These are phyloP conservation scores for Drosophila tropicalis DNA, from an alignment of 1,140 invertebrate species.

Conservation along the genomic window DNA sequence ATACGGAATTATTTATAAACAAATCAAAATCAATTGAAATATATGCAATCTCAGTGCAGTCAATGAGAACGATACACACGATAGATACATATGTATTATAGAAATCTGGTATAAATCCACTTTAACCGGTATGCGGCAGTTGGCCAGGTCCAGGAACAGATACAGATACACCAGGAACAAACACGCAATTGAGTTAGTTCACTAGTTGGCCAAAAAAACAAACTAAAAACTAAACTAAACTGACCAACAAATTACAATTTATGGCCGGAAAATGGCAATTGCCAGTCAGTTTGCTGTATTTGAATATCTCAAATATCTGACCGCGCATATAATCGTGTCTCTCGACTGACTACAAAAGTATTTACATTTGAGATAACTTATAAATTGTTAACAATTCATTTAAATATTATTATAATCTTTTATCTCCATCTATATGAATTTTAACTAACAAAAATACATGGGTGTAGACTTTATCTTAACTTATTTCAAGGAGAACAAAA, in stretches of 20 bases:
- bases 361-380: too few species aligned
- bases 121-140: conserved; percentile 55
- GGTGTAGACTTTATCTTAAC: too few species aligned
- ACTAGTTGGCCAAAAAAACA: conserved; percentile 52
- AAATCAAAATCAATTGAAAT: conserved; percentile 69
- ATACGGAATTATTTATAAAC: conserved; percentile 49
- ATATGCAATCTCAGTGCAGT: conserved; percentile 23
- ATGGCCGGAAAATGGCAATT: conserved; percentile 25
- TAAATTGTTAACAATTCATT: too few species aligned
- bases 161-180: conserved; percentile 1
- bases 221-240: conserved; percentile 28
- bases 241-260: conserved; percentile 34
- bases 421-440: too few species aligned
- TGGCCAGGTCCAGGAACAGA: conserved; percentile 29
- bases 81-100: conserved; percentile 6
- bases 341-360: neutral
- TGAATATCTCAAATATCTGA: neutral
- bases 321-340: neutral
- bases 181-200: conserved; percentile 2
- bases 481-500: too few species aligned
- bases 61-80: neutral
- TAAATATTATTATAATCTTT: too few species aligned
- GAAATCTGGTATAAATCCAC: conserved; percentile 43
- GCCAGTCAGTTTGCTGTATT: neutral
- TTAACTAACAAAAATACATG: too few species aligned